Percentiles rank a stretch among this genome's conserved stretches.
phyloP scores from a whole-genome alignment of 2,113 vertebrate species.

The Spea multiplicata region DNA sequence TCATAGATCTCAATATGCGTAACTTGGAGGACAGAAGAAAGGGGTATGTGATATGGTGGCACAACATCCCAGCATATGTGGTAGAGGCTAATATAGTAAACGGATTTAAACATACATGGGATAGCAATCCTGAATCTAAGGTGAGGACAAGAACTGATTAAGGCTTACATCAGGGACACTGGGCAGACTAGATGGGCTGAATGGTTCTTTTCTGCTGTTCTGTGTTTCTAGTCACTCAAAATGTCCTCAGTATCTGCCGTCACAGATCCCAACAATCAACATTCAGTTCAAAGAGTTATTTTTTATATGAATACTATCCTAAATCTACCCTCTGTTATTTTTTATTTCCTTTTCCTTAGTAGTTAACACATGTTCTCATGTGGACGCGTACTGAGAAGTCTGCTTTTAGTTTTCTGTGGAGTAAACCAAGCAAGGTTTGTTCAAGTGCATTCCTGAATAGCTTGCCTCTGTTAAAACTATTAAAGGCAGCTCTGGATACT shows the following conservation, averaged over 20 bases:
- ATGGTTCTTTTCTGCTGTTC: too few species aligned
- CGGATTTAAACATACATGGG: too few species aligned
- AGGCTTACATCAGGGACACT: too few species aligned
- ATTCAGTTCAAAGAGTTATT: conserved; percentile 25
- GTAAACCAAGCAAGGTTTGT: neutral
- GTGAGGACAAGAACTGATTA: too few species aligned
- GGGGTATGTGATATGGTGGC: too few species aligned
- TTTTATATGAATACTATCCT: conserved; percentile 28
- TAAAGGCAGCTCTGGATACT: neutral
- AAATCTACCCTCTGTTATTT: conserved; percentile 14
- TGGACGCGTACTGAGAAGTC: conserved; percentile 27
- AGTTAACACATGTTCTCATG: conserved; percentile 37
- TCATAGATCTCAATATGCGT: too few species aligned
- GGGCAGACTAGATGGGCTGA: too few species aligned
- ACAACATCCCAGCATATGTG: too few species aligned
- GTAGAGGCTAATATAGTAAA: too few species aligned
- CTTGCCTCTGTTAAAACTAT: conserved; percentile 2
- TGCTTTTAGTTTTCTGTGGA: conserved; percentile 34
- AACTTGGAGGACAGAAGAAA: too few species aligned
- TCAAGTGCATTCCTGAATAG: neutral
- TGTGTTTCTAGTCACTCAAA: neutral
- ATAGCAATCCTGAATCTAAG: too few species aligned
- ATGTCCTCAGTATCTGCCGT: neutral
- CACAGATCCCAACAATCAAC: neutral
- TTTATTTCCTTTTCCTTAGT: conserved; percentile 25